Evolutionary conservation across 2,888 invertebrate species (phyloP).

Genomic region (Plagodis pulveraria): DNA sequence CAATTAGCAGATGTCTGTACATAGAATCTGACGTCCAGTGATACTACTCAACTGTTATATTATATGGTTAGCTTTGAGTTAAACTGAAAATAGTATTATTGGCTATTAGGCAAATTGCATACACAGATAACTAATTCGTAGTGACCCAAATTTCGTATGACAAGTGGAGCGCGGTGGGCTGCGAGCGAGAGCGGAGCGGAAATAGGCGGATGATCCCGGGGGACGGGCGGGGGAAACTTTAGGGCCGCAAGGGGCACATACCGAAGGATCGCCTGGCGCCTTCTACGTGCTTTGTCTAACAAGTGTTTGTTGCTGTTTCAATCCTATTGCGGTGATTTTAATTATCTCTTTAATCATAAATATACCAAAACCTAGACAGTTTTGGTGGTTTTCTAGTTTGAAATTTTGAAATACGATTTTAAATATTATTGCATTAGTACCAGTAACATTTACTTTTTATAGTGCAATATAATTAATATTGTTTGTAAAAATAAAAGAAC

Average conservation of each 20-base stretch:
- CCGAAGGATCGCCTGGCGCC: conserved; percentile 40
- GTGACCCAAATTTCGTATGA: conserved; percentile 75
- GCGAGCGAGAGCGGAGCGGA: conserved; percentile 52
- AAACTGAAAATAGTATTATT: conserved; percentile 46
- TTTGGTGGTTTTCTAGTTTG: no score
- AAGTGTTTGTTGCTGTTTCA: conserved; percentile 36
- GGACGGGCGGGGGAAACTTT: conserved; percentile 58
- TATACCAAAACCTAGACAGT: no score
- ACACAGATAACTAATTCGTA: conserved; percentile 65
- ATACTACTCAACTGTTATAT: conserved; percentile 47
- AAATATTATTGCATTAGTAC: no score
- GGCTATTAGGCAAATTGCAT: conserved; percentile 61
- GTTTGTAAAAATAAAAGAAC: no score
- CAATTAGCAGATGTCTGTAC: conserved; percentile 59
- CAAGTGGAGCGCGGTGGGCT: conserved; percentile 58
- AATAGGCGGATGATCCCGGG: conserved; percentile 67
- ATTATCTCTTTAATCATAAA: no score
- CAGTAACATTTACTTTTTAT: no score
- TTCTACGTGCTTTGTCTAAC: conserved; percentile 37
- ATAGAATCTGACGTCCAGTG: conserved; percentile 36
- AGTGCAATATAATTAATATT: no score
- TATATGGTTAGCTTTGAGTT: conserved; percentile 40
- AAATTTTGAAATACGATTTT: no score
- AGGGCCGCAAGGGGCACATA: conserved; percentile 57
- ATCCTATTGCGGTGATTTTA: not conserved